Evolutionary conservation across 2,888 invertebrate genomes (phyloP), one percentile per base, ranked within the genome.

Genomic region (Platycheirus rosarum): DNA sequence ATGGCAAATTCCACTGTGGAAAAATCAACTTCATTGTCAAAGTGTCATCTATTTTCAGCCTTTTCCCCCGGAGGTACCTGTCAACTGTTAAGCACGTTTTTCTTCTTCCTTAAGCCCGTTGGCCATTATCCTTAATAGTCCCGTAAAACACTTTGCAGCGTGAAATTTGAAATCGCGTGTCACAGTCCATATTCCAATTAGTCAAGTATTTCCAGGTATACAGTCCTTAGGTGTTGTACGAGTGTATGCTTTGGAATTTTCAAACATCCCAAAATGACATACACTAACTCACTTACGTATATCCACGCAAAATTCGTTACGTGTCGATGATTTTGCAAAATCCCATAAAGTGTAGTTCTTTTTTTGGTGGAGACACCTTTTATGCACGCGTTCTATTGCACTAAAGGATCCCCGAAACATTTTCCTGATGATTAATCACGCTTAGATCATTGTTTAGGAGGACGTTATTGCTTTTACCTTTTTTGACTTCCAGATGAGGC

Each of bases 391-490:
- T 82, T 68, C 35, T 73, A 77, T 66, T 73, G 71, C 71, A 77
- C 65, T 70, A 60, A 78, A 76, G 60, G 65, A 69, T 57, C 42
- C 23, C 66, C 48, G 57, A 73, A 66, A 62, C 60, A 69, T 76
- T 82, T 82, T 69, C 53, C 77, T 62, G 76, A 76, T 82, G 82
- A 82, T 82, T 82, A 82, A 82, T 82, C 82, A 82, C 82, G 82
- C 66, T 73, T 82, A 55, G 76, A 76, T 68, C 77, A 77, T 73
- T 82, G 42, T 20, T 37, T 14, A 13, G 23, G 40, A 68, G 68
- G 57, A 63, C 68, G 51, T 42, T 65, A 40, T 65, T 49, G 46
- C 62, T 65, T 37, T 71, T 65, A 49, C 48, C 70, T 32, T 60
- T 29, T 32, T n/a, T 55, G 23, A 6, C 23, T 6, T 4, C 23